Percentiles rank a stretch among this genome's conserved stretches.
These are phyloP conservation scores for Gasterosteus nipponicus DNA, from an alignment of 2,113 vertebrate genomes.

Conservation along the genomic window DNA sequence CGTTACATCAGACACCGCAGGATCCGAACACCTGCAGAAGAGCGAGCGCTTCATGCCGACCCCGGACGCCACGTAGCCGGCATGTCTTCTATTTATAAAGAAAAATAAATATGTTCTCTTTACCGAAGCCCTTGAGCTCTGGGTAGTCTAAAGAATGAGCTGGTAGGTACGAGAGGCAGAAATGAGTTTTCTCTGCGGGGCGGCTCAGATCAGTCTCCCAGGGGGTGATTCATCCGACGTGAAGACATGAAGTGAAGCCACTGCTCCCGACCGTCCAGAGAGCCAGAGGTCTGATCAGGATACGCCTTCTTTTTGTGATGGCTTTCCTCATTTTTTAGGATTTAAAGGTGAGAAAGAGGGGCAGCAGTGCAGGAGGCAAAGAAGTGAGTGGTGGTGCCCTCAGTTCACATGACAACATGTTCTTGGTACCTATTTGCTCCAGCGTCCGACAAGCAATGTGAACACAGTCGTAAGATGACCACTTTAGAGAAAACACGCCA, in stretches of 20 bases:
- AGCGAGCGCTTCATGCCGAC: slow-evolving; percentile 17
- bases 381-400: not conserved
- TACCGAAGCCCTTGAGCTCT: not conserved
- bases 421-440: no score
- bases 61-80: not conserved
- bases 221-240: no score
- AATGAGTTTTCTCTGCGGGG: not conserved
- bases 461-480: no score
- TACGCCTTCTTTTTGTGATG: no score
- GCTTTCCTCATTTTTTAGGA: no score
- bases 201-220: not conserved
- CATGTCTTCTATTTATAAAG: not conserved
- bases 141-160: not conserved
- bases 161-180: not conserved
- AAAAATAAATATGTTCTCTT: not conserved
- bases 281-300: no score
- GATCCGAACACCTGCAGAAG: no score
- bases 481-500: no score
- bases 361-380: not conserved
- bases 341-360: no score
- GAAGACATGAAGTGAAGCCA: not conserved
- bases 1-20: no score
- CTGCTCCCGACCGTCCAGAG: not conserved
- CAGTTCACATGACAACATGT: no score
- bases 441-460: no score